A percentile compares a stretch with the other conserved stretches of the same genome.
Evolutionary conservation across 2,797 vertebrate species (phyloP).

Genomic region (Pantherophis vulpinus): DNA sequence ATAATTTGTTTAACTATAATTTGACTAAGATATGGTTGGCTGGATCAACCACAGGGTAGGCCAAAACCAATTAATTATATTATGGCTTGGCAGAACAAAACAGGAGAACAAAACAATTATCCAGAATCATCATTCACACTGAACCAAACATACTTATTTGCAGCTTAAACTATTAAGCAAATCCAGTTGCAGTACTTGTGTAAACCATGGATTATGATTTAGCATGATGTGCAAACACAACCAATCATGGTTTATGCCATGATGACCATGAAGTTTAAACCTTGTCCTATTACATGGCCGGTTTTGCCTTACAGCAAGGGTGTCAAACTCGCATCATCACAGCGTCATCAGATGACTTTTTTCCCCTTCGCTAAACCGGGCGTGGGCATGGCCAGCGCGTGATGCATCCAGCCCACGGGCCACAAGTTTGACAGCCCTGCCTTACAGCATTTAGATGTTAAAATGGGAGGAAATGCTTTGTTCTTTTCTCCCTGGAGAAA

Average conservation of each 20-base stretch:
- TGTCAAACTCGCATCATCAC: too few species aligned
- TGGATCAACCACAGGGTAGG: neutral
- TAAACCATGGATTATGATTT: neutral
- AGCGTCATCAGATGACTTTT: too few species aligned
- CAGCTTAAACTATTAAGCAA: neutral
- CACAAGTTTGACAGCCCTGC: too few species aligned
- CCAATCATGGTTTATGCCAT: neutral
- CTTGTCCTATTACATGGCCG: neutral
- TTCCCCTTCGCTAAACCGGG: too few species aligned
- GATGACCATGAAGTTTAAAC: neutral
- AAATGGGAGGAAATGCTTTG: neutral
- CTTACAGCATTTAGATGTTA: neutral
- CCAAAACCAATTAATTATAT: neutral
- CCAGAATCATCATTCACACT: neutral
- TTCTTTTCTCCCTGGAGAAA: neutral
- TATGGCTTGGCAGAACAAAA: neutral
- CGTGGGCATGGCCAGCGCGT: too few species aligned
- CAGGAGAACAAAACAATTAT: neutral
- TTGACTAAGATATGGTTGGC: neutral
- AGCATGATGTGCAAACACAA: neutral
- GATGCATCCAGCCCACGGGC: too few species aligned
- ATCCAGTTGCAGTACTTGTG: neutral
- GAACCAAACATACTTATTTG: neutral
- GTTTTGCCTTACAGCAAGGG: neutral
- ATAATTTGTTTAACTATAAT: neutral